Percentiles rank a stretch among this genome's conserved stretches.
These are phyloP conservation scores for Sarotherodon lohbergeri DNA, from an alignment of 2,113 vertebrate species.

Conservation along the genomic window DNA sequence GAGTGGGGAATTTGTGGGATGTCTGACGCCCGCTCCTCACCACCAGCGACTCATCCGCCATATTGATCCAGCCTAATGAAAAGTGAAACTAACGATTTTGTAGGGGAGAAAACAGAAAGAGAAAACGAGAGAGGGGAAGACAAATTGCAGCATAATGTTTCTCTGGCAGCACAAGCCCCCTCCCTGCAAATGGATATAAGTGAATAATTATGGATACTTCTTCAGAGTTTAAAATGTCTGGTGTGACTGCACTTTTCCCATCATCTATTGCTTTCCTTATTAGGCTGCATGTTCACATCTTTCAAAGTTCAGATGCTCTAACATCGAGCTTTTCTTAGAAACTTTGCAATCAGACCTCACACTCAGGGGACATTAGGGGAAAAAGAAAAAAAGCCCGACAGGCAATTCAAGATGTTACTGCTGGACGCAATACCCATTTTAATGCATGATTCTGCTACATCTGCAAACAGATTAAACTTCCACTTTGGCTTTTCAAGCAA, in stretches of 20 bases:
- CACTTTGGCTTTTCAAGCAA: neutral
- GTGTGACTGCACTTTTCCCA: neutral
- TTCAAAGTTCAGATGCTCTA: neutral
- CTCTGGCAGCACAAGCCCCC: constrained; percentile 20
- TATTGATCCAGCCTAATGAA: constrained; percentile 74
- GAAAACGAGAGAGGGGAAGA: constrained; percentile 42
- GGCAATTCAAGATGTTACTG: neutral
- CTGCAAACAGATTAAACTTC: neutral
- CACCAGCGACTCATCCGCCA: constrained; percentile 54
- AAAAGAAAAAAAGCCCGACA: neutral
- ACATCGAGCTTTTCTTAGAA: neutral
- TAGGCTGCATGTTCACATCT: neutral
- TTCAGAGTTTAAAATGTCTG: constrained; percentile 18
- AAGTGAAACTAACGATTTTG: constrained; percentile 65
- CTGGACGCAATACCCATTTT: neutral
- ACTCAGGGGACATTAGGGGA: neutral
- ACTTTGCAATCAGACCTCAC: neutral
- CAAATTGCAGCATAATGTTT: constrained; percentile 54
- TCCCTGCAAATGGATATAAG: constrained; percentile 53
- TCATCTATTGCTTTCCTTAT: neutral
- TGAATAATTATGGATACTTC: constrained; percentile 56
- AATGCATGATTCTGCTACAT: neutral
- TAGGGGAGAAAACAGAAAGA: neutral
- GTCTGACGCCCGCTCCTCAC: constrained; percentile 40
- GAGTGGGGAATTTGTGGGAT: neutral